These are phyloP conservation scores for Marcusenius ussheri DNA, from an alignment of 2,113 vertebrate genomes.

Conservation along the genomic window DNA sequence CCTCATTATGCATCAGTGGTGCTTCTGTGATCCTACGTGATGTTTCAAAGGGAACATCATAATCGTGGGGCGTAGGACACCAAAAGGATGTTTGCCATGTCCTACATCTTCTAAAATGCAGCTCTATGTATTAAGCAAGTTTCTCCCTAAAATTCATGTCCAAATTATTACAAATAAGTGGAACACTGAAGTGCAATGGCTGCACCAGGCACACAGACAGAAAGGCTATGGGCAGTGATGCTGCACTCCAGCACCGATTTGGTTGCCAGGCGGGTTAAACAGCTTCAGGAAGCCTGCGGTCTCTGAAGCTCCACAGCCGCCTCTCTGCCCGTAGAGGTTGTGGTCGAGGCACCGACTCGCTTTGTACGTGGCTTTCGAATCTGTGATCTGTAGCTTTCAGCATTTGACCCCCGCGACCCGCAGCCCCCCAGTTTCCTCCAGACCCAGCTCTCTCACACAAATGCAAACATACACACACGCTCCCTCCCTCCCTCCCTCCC, in stretches of 20 bases:
- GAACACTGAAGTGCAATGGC: neutral
- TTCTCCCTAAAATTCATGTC: neutral
- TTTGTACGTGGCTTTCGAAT: neutral
- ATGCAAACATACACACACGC: neutral
- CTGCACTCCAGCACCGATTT: neutral
- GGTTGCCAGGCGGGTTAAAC: neutral
- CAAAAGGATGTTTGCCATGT: neutral
- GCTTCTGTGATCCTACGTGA: neutral
- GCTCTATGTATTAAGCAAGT: neutral
- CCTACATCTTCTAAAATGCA: neutral
- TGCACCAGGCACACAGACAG: neutral
- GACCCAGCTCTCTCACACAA: neutral
- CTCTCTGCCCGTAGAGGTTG: neutral
- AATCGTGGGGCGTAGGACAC: neutral
- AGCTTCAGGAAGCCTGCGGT: neutral
- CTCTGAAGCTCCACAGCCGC: neutral
- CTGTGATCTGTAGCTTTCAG: conserved; percentile 8
- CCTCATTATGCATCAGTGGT: neutral
- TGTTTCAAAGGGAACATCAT: neutral
- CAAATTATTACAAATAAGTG: neutral
- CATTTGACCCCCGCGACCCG: neutral
- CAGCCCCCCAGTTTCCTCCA: neutral
- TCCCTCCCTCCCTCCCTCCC: neutral
- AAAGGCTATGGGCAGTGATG: neutral
- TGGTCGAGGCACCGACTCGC: neutral